Evolutionary conservation across 2,113 vertebrate genomes (phyloP), one percentile per base, ranked within the genome.

Genomic region (Nesoenas mayeri): DNA sequence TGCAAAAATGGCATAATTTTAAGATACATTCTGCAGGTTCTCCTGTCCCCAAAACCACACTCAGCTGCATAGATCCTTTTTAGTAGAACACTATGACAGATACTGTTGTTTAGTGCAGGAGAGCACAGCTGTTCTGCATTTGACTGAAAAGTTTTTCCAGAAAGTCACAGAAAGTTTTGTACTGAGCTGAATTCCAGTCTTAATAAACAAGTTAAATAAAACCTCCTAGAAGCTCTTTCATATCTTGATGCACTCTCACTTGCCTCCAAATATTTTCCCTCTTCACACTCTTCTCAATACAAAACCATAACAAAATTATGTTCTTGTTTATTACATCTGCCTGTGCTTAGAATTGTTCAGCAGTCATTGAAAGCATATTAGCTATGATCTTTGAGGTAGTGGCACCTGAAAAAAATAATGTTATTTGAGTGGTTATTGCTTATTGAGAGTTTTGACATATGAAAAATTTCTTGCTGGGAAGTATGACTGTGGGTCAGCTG

Each of bases 161-260:
- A 78, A 92, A 93, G 85, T 91, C 69, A 93, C 93, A 96, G 79
- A 91, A 93, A 92, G 61, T 57, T 94, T 92, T 96, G 83, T 87
- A 50, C 92, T 92, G 29, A 94, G 47, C 47, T 93, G 58, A 91
- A 92, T 94, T 96, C 93, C 93, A 92, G 25, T 58, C 70, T 85
- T 92, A 92, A 95, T 79, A 97, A 97, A 94, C 91, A 97, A 97
- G 83, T 93, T 94, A 91, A 96, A 96, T 65, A 93, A 93, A 96
- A 94, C 70, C 77, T 84, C 61, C 79, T 40, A 95, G 77, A 93
- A 91, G 22, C 31, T 64, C 21, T 71, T 91, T 90, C 0, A 0
- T 93, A 72, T 96, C 77, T 92, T 75, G 28, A 77, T 91, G 57
- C 57, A 51, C 26, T 91, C 82, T 93, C 36, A 47, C 18, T 89